Base-by-base conservation (phyloP, 2,888 invertebrate genomes). In the Stenodera caucasica region DNA sequence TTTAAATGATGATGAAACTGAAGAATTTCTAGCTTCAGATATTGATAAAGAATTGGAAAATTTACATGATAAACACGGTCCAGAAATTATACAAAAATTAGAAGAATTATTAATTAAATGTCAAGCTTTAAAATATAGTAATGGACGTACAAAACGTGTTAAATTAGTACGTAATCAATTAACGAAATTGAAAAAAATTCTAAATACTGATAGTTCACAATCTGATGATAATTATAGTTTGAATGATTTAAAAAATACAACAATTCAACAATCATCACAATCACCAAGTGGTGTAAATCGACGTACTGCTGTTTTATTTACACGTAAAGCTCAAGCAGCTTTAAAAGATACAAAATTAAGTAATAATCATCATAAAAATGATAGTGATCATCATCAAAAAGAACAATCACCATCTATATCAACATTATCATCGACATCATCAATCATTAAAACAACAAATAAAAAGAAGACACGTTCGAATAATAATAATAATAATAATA, bases 251-350 rank as follows among this genome's bases (percentile, higher is more conserved):
- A 71, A 70, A 53, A 70, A 62, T 40, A 15, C 40, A 9, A 32
- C 32, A 32, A 32, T 32, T 18, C 40, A 37, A 40, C 40, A 40
- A 40, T 18, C 15, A 40, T 18, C 11, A 40, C 21, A 21, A 40
- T 83, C 84, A 1, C 83, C 85, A 0, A 80, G 82, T 3, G 86
- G 88, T 9, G 88, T 89, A 7, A 89, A 89, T 75, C 81, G 89
- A 29, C 77, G 91, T 72, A 91, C 90, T 21, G 89, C 91, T n/a
- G 91, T 92, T 26, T 79, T 92, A 30, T 89, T 92, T 71, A 90
- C 90, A 9, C 84, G 90, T 52, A 91, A 91, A 78, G 88, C 88
- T 1, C 86, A 86, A 73, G 86, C 86, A 1, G 76, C 77, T 14
- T 60, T 69, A 32, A 71, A 71, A 81, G 84, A 66, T 37, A 35